phyloP scores from a whole-genome alignment of 2,797 vertebrate species.

The Nannoperca australis region DNA sequence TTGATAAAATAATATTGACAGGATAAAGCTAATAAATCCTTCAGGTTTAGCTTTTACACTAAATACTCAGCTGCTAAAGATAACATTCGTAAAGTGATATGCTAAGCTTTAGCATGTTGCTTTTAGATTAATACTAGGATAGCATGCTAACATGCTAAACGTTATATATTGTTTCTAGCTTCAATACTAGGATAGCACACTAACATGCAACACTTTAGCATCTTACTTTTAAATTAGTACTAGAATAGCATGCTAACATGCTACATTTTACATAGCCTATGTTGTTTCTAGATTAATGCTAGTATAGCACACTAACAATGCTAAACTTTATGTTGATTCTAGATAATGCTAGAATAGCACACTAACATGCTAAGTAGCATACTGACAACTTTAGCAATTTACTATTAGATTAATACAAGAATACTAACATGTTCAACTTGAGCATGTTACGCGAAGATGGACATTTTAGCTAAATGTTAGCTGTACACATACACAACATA shows the following conservation, averaged over 20 bases:
- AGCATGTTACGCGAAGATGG: neutral
- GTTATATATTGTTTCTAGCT: neutral
- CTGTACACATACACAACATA: no score
- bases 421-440: neutral
- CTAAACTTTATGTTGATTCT: neutral
- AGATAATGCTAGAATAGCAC: neutral
- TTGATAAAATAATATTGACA: neutral
- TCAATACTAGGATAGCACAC: no score
- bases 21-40: no score
- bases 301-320: neutral
- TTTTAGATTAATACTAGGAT: neutral
- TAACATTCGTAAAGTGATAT: neutral
- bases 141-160: neutral
- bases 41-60: neutral
- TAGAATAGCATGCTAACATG: neutral
- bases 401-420: neutral
- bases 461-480: no score
- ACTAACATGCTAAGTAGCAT: neutral
- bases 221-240: neutral
- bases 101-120: neutral
- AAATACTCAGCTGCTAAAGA: neutral
- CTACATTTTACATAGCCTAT: neutral
- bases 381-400: neutral
- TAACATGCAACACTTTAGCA: neutral
- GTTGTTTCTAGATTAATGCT: neutral